Percentiles rank a stretch among this genome's conserved stretches.
Conservation (phyloP, 2,113 vertebrate genomes). For the Zosterops hypoxanthus region DNA sequence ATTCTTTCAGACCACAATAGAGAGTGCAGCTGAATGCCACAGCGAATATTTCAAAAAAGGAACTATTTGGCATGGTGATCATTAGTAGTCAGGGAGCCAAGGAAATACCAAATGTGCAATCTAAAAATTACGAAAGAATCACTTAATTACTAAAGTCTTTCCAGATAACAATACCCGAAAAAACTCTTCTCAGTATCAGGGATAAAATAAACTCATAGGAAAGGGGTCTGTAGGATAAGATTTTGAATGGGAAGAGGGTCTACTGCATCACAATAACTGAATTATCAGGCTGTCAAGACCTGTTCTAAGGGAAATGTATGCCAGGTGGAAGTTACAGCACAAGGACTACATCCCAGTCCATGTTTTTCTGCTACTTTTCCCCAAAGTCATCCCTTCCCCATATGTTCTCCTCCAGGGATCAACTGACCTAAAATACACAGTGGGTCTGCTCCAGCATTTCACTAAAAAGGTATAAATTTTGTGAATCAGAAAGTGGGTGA, state of each 20-base stretch:
- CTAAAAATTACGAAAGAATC: constrained; percentile 3
- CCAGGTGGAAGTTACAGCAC: neutral
- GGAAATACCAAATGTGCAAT: neutral
- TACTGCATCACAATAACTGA: neutral
- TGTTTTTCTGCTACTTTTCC: neutral
- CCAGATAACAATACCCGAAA: neutral
- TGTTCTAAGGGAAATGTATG: neutral
- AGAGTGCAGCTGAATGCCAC: neutral
- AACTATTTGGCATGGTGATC: neutral
- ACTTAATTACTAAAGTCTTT: neutral
- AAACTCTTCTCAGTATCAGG: neutral
- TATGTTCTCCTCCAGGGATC: neutral
- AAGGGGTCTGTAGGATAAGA: neutral
- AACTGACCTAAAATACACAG: neutral
- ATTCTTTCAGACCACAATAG: constrained; percentile 38
- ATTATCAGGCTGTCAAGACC: neutral
- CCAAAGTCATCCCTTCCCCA: neutral
- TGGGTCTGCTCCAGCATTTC: neutral
- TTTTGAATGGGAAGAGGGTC: neutral
- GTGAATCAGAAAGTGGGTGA: neutral
- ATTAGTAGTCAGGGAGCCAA: neutral
- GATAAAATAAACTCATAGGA: neutral
- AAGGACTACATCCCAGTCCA: neutral
- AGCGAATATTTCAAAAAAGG: neutral
- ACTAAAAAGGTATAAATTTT: neutral